Conservation (phyloP, 2,888 invertebrate species). For the Oscheius myriophilus region DNA sequence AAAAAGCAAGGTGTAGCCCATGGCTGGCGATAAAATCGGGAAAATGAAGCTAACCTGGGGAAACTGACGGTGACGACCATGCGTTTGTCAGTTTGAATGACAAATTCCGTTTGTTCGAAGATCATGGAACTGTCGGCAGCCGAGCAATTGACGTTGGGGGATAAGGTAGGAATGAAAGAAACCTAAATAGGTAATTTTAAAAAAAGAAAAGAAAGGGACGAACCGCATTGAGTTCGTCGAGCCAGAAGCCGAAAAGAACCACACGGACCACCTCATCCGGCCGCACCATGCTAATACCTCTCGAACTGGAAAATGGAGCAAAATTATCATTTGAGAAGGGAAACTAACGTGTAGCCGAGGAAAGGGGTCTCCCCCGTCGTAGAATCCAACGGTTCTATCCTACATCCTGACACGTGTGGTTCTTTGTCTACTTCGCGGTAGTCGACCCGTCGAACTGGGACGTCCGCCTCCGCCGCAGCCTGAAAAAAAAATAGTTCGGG, state of each 20-base stretch:
- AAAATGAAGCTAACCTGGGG: background rate
- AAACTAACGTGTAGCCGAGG: slow-evolving; percentile 20
- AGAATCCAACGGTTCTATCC: slow-evolving; percentile 21
- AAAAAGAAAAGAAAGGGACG: background rate
- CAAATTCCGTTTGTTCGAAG: slow-evolving; percentile 1
- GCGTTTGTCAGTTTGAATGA: slow-evolving; percentile 22
- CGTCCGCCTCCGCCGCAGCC: background rate
- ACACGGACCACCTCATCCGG: slow-evolving; percentile 19
- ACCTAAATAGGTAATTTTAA: background rate
- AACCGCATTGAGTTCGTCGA: slow-evolving; percentile 21
- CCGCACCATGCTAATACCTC: slow-evolving; percentile 3
- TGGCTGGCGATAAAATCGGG: background rate
- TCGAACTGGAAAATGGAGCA: background rate
- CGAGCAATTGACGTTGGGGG: slow-evolving; percentile 2
- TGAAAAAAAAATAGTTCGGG: background rate
- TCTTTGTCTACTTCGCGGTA: slow-evolving; percentile 13
- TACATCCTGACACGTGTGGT: slow-evolving; percentile 10
- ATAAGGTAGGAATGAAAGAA: background rate
- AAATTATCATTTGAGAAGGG: background rate
- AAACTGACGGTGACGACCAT: slow-evolving; percentile 13
- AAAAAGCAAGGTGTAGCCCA: too few species aligned
- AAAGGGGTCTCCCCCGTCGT: background rate
- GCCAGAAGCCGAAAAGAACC: slow-evolving; percentile 19
- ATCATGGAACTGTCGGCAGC: background rate
- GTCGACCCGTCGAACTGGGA: background rate